These are phyloP conservation scores for Catamblyrhynchus diadema DNA, from an alignment of 2,797 vertebrate genomes.

Conservation along the genomic window DNA sequence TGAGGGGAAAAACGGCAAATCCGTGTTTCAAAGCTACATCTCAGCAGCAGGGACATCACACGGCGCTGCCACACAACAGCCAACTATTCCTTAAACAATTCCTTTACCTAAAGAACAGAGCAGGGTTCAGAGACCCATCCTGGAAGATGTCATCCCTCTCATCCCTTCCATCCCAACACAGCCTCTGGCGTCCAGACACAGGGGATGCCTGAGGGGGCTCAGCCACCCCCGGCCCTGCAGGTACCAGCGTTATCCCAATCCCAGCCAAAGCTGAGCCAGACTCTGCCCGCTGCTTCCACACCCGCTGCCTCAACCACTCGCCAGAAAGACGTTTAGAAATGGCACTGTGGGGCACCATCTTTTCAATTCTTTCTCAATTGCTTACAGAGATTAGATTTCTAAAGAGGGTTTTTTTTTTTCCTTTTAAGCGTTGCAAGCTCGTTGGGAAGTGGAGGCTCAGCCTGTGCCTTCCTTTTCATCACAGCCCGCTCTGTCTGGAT, in stretches of 20 bases:
- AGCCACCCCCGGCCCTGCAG: fast-evolving
- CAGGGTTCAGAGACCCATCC: neutral
- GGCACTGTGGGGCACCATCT: slow-evolving; percentile 25
- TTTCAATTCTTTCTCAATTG: neutral
- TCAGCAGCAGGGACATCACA: neutral
- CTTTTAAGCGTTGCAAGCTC: neutral
- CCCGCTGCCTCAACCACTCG: neutral
- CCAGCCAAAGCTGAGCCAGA: neutral
- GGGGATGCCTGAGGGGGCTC: neutral
- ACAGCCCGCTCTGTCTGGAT: neutral
- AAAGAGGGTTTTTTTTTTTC: neutral
- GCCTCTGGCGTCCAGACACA: fast-evolving
- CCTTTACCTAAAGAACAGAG: neutral
- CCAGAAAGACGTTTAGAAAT: neutral
- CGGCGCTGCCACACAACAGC: fast-evolving
- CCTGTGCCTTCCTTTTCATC: neutral
- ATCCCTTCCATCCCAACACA: neutral
- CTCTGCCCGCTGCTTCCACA: neutral
- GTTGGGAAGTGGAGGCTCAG: neutral
- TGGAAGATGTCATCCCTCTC: neutral
- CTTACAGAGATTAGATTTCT: neutral
- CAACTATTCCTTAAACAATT: neutral
- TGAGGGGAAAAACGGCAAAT: fast-evolving
- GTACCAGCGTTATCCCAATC: neutral
- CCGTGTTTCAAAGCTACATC: fast-evolving